Base-by-base conservation (phyloP, 2,113 vertebrate genomes). In the Callopanchax toddi region DNA sequence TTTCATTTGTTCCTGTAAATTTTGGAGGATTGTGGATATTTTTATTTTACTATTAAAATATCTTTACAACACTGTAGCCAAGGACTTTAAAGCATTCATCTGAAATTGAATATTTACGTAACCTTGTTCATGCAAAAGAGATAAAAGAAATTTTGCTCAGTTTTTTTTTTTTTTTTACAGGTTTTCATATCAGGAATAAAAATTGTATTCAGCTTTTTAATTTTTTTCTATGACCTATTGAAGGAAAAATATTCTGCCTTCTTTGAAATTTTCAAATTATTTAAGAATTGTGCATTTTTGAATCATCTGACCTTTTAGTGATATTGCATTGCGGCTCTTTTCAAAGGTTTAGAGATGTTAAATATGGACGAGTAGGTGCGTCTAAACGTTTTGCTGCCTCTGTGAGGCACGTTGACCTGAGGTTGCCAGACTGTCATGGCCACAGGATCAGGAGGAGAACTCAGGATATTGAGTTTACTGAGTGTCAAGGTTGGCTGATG, bases 401-500 rank as follows among this genome's bases (percentile, higher is more conserved):
- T 59, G 15, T 12, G 37, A 5, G 5, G 23, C 18, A 0, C 9
- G 5, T 15, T 11, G 25, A 13, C 60, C 39, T 68, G 55, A 67
- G 29, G 54, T 20, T 29, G 32, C 26, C 22, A 68, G 52, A 67
- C 39, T 22, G 64, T 65, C 73, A 79, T 3, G 53, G 70, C 39
- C 44, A 43, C 10, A 3, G 49, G 69, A 73, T 77, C 65, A 70
- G 43, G 55, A 62, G 18, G n/a, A 26, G 69, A 76, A 70, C 57
- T 39, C 54, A 32, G 59, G 45, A 74, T 76, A 75, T 40, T 58
- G 43, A 44, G 39, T 61, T 71, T 55, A 45, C 62, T 78, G 79
- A 78, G 68, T 50, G 65, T 71, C 26, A 6, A 49, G 25, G 73
- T 48, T 26, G 54, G 23, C 50, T 87, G 87, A 86, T 78, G 77